Percentiles rank a stretch among this genome's conserved stretches.
Evolutionary conservation across 1,140 invertebrate species (phyloP).

Genomic region (Drosophila varians): DNA sequence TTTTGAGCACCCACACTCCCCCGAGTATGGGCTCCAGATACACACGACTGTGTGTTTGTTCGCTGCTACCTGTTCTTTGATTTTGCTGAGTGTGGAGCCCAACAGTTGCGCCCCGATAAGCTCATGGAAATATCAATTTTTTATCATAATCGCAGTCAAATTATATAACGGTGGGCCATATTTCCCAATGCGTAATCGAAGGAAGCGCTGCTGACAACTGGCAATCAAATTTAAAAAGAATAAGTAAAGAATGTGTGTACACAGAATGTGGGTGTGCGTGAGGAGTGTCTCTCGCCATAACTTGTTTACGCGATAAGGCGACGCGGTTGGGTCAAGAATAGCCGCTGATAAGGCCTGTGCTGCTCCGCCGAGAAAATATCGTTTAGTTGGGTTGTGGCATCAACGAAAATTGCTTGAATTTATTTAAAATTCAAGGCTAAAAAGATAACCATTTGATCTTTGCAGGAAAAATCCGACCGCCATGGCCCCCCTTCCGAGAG

Average conservation of each 20-base stretch:
- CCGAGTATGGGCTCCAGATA: neutral
- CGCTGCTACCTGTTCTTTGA: conserved; percentile 66
- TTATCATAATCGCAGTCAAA: conserved; percentile 5
- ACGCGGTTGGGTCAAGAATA: conserved; percentile 48
- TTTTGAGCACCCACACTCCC: conserved; percentile 11
- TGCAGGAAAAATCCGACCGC: conserved; percentile 16
- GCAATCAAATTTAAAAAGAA: conserved; percentile 10
- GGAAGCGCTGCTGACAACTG: conserved; percentile 13
- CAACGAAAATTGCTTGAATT: neutral
- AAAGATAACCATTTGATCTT: conserved; percentile 1
- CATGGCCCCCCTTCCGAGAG: conserved; percentile 65
- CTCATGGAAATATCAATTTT: conserved; percentile 52
- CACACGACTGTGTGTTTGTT: conserved; percentile 12
- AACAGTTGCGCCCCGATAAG: conserved; percentile 43
- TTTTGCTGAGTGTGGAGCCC: neutral
- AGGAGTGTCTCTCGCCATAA: conserved; percentile 29
- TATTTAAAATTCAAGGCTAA: neutral
- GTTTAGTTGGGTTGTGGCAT: conserved; percentile 4
- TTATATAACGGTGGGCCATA: conserved; percentile 56
- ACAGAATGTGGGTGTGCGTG: conserved; percentile 23
- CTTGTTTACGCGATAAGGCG: conserved; percentile 62
- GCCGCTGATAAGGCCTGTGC: conserved; percentile 25
- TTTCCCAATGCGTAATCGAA: conserved; percentile 34
- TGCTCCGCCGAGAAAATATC: neutral
- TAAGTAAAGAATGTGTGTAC: neutral